Base-by-base conservation (phyloP, 2,797 vertebrate genomes). In the Zenarchopterus dispar region DNA sequence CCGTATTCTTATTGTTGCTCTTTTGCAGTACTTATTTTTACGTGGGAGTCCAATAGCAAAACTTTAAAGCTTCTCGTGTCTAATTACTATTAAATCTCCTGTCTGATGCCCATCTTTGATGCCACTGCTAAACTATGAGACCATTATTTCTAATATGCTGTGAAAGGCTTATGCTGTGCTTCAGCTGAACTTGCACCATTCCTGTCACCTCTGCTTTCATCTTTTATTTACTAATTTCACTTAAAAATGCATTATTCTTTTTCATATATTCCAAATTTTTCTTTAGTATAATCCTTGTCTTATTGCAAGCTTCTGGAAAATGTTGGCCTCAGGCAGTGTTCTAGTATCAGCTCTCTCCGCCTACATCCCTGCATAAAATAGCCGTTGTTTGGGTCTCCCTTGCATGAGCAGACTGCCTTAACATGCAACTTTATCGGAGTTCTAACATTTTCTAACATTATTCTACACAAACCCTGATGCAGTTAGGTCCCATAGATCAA, bases 1-100 rank as follows among this genome's bases (percentile, higher is more conserved):
- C 36, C 2, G 13, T 39, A 45, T 67, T 54, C 70, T 21, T 9
- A 50, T 65, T 72, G 22, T 55, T 46, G 8, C 2, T 70, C 56
- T 78, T 66, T 73, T 80, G 84, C 31, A 42, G 57, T 9, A 15
- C 70, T 47, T 79, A 51, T 63, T 54, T 7, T 22, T 57, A 53
- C 45, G 47, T 58, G 42, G 31, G 56, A 71, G 56, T 43, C 45
- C 49, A 81, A 68, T 43, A 55, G 79, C 69, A 78, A 80, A 84
- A 74, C 64, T 78, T 85, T 75, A 87, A 62, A 62, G 75, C 75
- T 65, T 45, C 73, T 83, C 65, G 75, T 82, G 65, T 82, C 79
- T 87, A 85, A 88, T 79, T 82, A 75, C 54, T 56, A 81, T 76
- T 54, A 68, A 49, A 53, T 49, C 43, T 60, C 70, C 50, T 81